Evolutionary conservation across 1,140 invertebrate species (phyloP), one percentile per base, ranked within the genome.

Genomic region (Scaptodrosophila lebanonensis): DNA sequence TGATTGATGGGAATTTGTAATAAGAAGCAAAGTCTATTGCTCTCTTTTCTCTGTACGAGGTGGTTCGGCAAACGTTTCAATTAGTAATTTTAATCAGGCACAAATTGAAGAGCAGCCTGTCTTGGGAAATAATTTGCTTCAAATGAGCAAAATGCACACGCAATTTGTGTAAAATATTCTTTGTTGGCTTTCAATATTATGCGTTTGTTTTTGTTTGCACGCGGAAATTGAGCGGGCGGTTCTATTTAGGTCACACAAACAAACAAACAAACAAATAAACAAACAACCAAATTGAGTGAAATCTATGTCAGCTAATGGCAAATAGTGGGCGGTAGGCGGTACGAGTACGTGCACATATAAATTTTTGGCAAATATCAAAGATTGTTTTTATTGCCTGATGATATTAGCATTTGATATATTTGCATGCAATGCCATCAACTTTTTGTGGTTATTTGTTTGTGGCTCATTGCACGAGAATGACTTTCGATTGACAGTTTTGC

Each of bases 81-180:
- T 73, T 75, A 73, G 53, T 69, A 75, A 69, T 65, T 73, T 60
- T 60, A 65, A 69, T 75, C 63, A 52, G 44, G 32, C n/a, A n/a
- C n/a, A 38, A 51, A 8, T 15, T 30, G 38, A 25, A 4, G 29
- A 17, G 25, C 18, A 22, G 22, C 33, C 4, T 29, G 18, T 1
- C 42, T 3, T 0, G 12, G 16, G 16, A 27, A 35, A 43, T 56
- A 49, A 56, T 57, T 57, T 43, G 9, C 32, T 16, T 27, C 29
- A 49, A 45, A 61, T 54, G 56, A 27, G 25, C 20, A 9, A 60
- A 70, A 52, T 60, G 35, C 56, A 43, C 56, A n/a, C n/a, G n/a
- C n/a, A n/a, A n/a, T n/a, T n/a, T n/a, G n/a, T n/a, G n/a, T n/a
- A 45, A 49, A 57, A 61, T 56, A 39, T 39, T 16, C 11, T 25